phyloP scores from a whole-genome alignment of 2,888 invertebrate species.

The Colostygia pectinataria region DNA sequence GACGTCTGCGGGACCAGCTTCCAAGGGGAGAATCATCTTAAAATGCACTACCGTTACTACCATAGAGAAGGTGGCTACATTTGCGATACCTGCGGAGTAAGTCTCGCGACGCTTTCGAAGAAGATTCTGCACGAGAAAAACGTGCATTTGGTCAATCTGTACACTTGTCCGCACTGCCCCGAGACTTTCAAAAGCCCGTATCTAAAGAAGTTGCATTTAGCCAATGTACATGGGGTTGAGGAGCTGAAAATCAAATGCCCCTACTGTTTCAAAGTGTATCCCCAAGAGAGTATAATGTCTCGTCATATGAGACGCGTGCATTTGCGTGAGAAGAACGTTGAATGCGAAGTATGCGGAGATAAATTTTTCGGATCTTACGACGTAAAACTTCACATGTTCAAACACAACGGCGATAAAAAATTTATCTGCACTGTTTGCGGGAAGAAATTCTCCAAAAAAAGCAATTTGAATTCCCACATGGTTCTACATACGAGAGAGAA shows the following conservation, averaged over 20 bases:
- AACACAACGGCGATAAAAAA: constrained; percentile 80
- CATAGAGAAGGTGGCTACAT: constrained; percentile 72
- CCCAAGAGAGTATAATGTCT: constrained; percentile 82
- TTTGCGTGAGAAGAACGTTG: constrained; percentile 72
- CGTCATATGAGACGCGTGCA: constrained; percentile 84
- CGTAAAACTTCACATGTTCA: constrained; percentile 76
- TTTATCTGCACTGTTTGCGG: constrained; percentile 84
- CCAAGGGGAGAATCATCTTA: constrained; percentile 74
- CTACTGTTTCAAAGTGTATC: constrained; percentile 74
- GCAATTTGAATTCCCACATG: constrained; percentile 83
- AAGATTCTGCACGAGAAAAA: constrained; percentile 75
- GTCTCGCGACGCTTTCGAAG: constrained; percentile 68
- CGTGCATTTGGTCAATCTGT: constrained; percentile 64
- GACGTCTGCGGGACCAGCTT: constrained; percentile 76
- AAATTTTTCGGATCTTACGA: constrained; percentile 73
- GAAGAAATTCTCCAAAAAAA: constrained; percentile 83
- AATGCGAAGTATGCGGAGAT: constrained; percentile 72
- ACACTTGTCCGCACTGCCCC: constrained; percentile 68
- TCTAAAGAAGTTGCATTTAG: constrained; percentile 69
- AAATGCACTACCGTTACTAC: constrained; percentile 76
- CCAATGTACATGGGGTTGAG: constrained; percentile 69
- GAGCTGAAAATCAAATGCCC: constrained; percentile 75
- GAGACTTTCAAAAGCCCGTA: constrained; percentile 75
- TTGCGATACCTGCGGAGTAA: constrained; percentile 75
- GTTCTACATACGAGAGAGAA: constrained; percentile 82